Base-by-base conservation (phyloP, 2,113 vertebrate genomes). In the Chloroceryle aenea region DNA sequence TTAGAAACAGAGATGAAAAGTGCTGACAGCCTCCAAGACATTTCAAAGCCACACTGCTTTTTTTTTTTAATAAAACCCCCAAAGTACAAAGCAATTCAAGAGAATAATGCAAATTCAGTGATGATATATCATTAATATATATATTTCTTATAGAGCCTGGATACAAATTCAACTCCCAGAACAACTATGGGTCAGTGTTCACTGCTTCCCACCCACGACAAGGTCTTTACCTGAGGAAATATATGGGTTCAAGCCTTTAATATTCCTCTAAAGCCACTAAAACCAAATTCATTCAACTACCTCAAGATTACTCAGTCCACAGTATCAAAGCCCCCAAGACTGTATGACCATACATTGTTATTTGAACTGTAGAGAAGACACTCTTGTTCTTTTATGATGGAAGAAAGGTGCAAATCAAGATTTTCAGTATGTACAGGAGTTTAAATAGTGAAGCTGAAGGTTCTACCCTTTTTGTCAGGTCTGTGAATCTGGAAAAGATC, bases 1-100 rank as follows among this genome's bases (percentile, higher is more conserved):
- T 78, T 72, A 47, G 42, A 86, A 94, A 71, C 32, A 76, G 10
- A 87, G 66, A 88, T 68, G 40, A 85, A 73, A 81, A 85, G 21
- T 30, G 12, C 36, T 50, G 69, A 59, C 62, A 77, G 53, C 50
- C 78, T 73, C 53, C 21, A 58, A 74, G 26, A 48, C 19, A 45
- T 75, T 72, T 78, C 59, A 91, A 89, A 95, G 74, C 32, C 38
- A 72, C 4, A 1, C 50, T 68, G 3, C 53, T 22, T 15, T 16
- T 25, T 30, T 73, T 32, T 56, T 76, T 83, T 36, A 53, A 10
- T 45, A 91, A 66, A 72, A 89, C 5, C 20, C 19, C 8, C 12
- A n/a, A 78, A 64, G 25, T 34, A 52, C 32, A 50, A 61, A 93
- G 36, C 21, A 63, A 45, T 38, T 50, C 19, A 88, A 62, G 40